phyloP scores from a whole-genome alignment of 2,888 invertebrate species.

The Trissolcus brochymenae region DNA sequence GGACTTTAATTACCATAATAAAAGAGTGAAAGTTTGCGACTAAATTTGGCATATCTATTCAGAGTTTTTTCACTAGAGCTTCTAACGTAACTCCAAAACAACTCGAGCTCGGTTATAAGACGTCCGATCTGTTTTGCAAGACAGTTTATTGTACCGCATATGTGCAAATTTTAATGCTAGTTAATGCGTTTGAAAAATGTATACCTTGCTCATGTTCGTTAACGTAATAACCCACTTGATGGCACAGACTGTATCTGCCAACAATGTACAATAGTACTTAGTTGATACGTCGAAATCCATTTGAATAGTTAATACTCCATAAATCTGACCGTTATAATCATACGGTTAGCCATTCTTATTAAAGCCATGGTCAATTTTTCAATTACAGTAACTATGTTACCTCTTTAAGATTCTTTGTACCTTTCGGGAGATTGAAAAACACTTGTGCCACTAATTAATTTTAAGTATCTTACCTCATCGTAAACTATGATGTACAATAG shows the following conservation, averaged over 20 bases:
- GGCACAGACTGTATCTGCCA: conserved; percentile 4
- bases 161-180: neutral
- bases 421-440: no score
- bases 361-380: no score
- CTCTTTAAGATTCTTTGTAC: no score
- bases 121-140: neutral
- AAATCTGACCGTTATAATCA: conserved; percentile 6
- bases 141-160: neutral
- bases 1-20: neutral
- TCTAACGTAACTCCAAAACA: no score
- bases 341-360: neutral
- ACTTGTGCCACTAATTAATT: no score
- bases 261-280: conserved; percentile 1
- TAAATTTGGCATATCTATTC: conserved; percentile 3
- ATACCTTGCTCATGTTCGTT: conserved; percentile 3
- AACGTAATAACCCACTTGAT: conserved; percentile 5
- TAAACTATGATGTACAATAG: conserved; percentile 26
- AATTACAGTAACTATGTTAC: no score
- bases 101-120: neutral
- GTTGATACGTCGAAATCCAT: conserved; percentile 14
- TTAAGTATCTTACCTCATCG: conserved; percentile 12
- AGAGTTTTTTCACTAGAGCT: neutral
- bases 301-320: conserved; percentile 16
- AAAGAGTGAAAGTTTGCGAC: conserved; percentile 1
- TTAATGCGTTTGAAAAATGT: neutral